Base-by-base conservation (phyloP, 2,113 vertebrate genomes). In the Rhipidura dahli region DNA sequence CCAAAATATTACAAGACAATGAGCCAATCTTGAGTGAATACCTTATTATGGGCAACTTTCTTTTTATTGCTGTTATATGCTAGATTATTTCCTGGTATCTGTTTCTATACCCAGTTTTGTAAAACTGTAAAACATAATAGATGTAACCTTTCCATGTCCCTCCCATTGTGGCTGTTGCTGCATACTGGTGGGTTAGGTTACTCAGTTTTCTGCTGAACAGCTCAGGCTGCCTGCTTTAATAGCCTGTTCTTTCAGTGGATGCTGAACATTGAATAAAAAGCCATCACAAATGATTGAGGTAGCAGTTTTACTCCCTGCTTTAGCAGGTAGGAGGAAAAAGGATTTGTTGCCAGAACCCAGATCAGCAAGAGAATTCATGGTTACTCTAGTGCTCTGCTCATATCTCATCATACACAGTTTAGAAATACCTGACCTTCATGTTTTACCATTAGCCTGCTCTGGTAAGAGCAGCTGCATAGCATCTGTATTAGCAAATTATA, bases 161-260 rank as follows among this genome's bases (percentile, higher is more conserved):
- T 97, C 94, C 94, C 95, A 22, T 28, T 94, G 95, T 95, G 95
- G 57, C 86, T 96, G 85, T 93, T 96, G 75, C 79, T 92, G 79
- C 75, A 49, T 88, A 82, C 57, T 94, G 49, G 63, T 95, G 94
- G 90, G 61, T 94, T 95, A 95, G 73, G 90, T 96, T 97, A 96
- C 93, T 94, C 68, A 50, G 75, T 95, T 86, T 81, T 83, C 66
- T 17, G 30, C 80, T 72, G 61, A 89, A 40, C 61, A 81, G 59
- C 42, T 93, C 86, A 83, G 71, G 53, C 94, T 96, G 84, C 57
- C 70, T 83, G 24, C 50, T 91, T 89, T 89, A 83, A 75, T 93
- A 91, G 89, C 26, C 50, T 87, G 27, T 76, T 73, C 57, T 95
- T 72, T 90, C 76, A 60, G 44, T 94, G 77, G 54, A 76, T 8